Evolutionary conservation across 2,113 vertebrate species (phyloP), one percentile per base, ranked within the genome.

Genomic region (Prietella phreatophila): DNA sequence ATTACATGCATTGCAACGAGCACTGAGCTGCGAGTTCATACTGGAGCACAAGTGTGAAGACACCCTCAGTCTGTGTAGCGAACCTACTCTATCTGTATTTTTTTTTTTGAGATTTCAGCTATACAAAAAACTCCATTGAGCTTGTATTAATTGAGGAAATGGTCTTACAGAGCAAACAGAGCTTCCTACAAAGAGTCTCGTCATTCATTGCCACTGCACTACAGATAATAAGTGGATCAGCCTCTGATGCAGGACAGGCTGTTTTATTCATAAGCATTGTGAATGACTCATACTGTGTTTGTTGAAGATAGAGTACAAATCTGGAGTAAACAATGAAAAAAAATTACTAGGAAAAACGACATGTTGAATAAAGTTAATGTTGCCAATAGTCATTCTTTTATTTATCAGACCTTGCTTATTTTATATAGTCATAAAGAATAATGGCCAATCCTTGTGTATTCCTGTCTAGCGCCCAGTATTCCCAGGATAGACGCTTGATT

Each of bases 61-160:
- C 58, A 39, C 47, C n/a, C 73, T 42, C 47, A 42, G 71, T 79
- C 80, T 73, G 36, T 58, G 19, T 5, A 50, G 58, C 17, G 4
- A 73, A 73, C 50, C 55, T 79, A 53, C 53, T 10, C 58, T 86
- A 75, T 75, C 67, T 63, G 19, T 47, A 30, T 53, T 78, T 87
- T 89, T 85, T 85, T 87, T 89, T 85, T 85, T 87, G 33, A 10
- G 76, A 55, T 78, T 83, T 56, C 39, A 83, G 83, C 58, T 82
- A 27, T 5, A 17, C 84, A 75, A 58, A 82, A 63, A 82, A 86
- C 53, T 55, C 78, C 55, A 80, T 71, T 87, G 79, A 87, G 63
- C 71, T 56, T 58, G 63, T 81, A 81, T n/a, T 67, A 58, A 85
- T 61, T 80, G 75, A 50, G 75, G 67, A 71, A 67, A 86, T 50